phyloP scores from a whole-genome alignment of 2,888 invertebrate genomes.

The Oasisia sp. region DNA sequence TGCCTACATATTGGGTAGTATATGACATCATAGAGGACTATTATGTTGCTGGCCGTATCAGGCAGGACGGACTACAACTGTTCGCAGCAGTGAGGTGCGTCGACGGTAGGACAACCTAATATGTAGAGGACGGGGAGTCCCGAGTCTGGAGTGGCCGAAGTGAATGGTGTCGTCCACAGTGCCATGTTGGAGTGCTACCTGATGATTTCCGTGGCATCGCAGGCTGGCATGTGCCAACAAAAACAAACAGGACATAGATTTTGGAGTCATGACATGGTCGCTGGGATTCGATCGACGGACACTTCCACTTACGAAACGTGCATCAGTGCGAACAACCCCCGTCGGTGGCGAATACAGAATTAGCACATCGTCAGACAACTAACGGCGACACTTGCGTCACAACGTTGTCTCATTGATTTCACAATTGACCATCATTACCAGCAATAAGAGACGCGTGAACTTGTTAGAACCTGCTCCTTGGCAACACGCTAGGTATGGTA shows the following conservation, averaged over 20 bases:
- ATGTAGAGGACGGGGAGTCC: constrained; percentile 77
- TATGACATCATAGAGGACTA: constrained; percentile 66
- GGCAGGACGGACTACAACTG: constrained; percentile 49
- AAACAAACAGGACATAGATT: background rate
- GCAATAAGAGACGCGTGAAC: background rate
- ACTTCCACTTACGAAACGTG: background rate
- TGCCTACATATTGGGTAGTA: constrained; percentile 57
- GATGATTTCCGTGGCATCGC: background rate
- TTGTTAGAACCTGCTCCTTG: background rate
- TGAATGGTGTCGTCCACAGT: constrained; percentile 87
- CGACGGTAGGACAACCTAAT: constrained; percentile 69
- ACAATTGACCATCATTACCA: background rate
- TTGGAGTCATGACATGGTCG: background rate
- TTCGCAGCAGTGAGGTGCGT: constrained; percentile 65
- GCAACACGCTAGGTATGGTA: background rate
- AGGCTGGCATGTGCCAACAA: background rate
- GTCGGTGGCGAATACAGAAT: background rate
- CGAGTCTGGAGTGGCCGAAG: constrained; percentile 90
- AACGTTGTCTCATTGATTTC: background rate
- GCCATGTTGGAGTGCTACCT: constrained; percentile 74
- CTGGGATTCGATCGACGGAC: background rate
- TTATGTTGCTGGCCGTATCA: constrained; percentile 47
- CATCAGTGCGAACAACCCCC: background rate
- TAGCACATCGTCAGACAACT: background rate
- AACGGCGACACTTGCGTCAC: background rate